Evolutionary conservation across 1,140 invertebrate species (phyloP).

Genomic region (Pteromalus puparum): DNA sequence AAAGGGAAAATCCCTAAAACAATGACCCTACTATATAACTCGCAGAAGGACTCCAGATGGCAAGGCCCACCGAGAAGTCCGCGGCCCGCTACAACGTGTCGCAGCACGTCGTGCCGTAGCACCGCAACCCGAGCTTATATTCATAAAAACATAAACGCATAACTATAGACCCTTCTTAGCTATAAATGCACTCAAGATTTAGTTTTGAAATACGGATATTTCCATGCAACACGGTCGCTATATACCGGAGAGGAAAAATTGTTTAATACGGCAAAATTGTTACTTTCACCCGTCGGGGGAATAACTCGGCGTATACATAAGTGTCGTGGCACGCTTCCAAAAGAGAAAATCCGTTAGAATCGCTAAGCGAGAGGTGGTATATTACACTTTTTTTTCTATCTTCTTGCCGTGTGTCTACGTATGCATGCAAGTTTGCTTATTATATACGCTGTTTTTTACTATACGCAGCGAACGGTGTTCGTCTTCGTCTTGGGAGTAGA

Average conservation of each 20-base stretch:
- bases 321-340: conserved; percentile 2
- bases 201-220: too few species aligned
- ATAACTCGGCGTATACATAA: background rate
- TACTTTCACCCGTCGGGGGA: background rate
- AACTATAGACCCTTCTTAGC: too few species aligned
- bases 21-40: too few species aligned
- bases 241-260: background rate
- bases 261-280: background rate
- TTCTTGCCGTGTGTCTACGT: background rate
- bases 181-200: too few species aligned
- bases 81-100: too few species aligned
- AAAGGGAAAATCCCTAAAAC: too few species aligned
- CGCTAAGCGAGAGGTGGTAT: background rate
- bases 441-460: background rate
- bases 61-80: too few species aligned
- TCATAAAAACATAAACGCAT: too few species aligned
- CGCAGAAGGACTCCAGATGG: too few species aligned
- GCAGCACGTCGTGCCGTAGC: too few species aligned
- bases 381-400: background rate
- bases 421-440: background rate
- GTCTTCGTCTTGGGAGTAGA: background rate
- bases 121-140: too few species aligned
- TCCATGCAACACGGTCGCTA: too few species aligned
- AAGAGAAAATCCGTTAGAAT: conserved; percentile 1
- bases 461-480: background rate